Percentiles rank a stretch among this genome's conserved stretches.
These are phyloP conservation scores for Oligia fasciuncula DNA, from an alignment of 2,888 invertebrate genomes.

Conservation along the genomic window DNA sequence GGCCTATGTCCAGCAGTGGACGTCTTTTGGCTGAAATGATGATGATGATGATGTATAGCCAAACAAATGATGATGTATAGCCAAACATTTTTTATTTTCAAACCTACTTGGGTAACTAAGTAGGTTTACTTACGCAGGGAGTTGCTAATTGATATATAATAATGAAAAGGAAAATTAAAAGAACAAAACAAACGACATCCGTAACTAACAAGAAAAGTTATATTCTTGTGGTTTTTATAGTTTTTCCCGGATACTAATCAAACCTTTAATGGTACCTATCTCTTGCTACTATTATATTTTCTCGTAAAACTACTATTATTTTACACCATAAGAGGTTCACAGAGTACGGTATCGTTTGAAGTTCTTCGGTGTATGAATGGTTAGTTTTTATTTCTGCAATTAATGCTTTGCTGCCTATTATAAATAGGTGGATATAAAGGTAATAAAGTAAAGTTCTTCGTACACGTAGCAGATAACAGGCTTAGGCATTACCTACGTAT, in stretches of 20 bases:
- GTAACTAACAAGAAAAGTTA: constrained; percentile 26
- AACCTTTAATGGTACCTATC: constrained; percentile 1
- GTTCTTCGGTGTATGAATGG: constrained; percentile 3
- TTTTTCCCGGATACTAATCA: constrained; percentile 18
- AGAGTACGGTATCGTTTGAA: neutral
- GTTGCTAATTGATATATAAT: constrained; percentile 13
- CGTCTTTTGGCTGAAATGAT: no score
- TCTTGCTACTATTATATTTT: constrained; percentile 9
- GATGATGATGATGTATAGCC: no score
- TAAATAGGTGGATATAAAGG: neutral
- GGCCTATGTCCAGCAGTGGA: no score
- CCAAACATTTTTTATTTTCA: neutral
- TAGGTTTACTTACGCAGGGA: no score
- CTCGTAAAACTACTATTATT: constrained; percentile 27
- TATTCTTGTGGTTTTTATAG: constrained; percentile 33
- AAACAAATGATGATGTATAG: no score
- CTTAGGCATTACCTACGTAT: neutral
- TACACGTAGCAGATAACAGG: neutral
- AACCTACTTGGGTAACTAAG: neutral
- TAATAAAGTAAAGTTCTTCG: constrained; percentile 12
- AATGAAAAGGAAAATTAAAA: constrained; percentile 6
- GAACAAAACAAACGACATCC: constrained; percentile 14
- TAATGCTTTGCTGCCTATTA: neutral
- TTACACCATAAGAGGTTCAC: constrained; percentile 8
- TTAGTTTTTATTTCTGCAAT: constrained; percentile 16